Evolutionary conservation across 2,888 invertebrate species (phyloP).

Genomic region (Lampropteryx suffumata): DNA sequence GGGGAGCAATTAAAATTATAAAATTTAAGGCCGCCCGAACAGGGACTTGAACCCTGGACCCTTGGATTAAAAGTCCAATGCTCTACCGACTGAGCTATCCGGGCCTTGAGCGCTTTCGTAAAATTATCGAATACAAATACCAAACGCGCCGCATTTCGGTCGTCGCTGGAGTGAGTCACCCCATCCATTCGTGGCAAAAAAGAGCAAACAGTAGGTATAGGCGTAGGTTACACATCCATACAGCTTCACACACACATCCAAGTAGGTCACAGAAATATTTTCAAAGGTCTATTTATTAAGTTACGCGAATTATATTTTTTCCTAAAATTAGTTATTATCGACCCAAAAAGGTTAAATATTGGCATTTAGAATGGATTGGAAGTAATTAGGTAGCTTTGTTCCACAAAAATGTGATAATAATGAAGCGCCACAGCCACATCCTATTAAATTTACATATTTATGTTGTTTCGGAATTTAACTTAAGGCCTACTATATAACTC

Average conservation of each 20-base stretch:
- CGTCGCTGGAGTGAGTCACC: conserved; percentile 7
- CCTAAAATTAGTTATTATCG: no score
- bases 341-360: no score
- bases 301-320: no score
- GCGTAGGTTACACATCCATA: no score
- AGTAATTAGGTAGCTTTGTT: no score
- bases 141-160: background rate
- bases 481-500: background rate
- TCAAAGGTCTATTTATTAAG: no score
- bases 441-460: conserved; percentile 17
- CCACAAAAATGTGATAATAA: no score
- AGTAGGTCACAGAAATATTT: no score
- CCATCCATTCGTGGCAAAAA: conserved; percentile 12
- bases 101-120: conserved; percentile 60
- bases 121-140: conserved; percentile 9
- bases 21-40: conserved; percentile 80
- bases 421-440: conserved; percentile 2
- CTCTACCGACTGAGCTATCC: conserved; percentile 90
- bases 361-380: no score
- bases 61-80: conserved; percentile 91
- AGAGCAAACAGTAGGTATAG: background rate
- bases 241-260: no score
- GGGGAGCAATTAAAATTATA: background rate
- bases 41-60: conserved; percentile 91
- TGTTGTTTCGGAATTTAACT: conserved; percentile 7